Conservation (phyloP, 2,888 invertebrate species). For the Serripes groenlandicus region DNA sequence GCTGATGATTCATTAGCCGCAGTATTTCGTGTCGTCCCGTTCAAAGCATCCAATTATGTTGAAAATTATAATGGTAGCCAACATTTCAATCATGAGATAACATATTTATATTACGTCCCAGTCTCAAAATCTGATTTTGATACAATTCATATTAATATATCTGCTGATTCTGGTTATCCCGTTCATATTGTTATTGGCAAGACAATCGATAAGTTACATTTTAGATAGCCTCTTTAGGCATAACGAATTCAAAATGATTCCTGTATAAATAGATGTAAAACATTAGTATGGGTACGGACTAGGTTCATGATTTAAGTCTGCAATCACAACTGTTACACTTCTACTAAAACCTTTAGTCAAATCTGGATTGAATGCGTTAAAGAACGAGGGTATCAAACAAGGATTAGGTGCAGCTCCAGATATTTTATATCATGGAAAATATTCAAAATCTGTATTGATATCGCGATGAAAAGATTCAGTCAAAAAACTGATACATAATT, state of each 20-base stretch:
- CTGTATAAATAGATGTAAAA: not conserved
- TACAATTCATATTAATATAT: too few relatives aligned
- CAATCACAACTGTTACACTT: too few relatives aligned
- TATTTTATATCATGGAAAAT: not conserved
- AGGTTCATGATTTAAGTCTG: too few relatives aligned
- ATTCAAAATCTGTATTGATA: not conserved
- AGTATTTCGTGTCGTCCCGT: too few relatives aligned
- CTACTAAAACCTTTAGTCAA: not conserved
- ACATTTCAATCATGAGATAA: not conserved
- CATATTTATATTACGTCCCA: too few relatives aligned
- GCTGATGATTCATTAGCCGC: not conserved
- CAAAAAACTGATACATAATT: not conserved
- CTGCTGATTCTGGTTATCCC: too few relatives aligned
- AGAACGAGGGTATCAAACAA: conserved; percentile 8
- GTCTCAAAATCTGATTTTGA: too few relatives aligned
- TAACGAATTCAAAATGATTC: too few relatives aligned
- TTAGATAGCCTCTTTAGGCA: not conserved
- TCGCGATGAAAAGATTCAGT: too few relatives aligned
- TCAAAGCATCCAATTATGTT: not conserved
- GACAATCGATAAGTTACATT: not conserved
- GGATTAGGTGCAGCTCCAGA: not conserved
- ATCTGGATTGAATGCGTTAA: not conserved
- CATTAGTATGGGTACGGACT: too few relatives aligned
- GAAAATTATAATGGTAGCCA: not conserved
- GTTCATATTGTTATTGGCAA: not conserved